Evolutionary conservation across 2,113 vertebrate species (phyloP), one percentile per base, ranked within the genome.

Genomic region (Fregetta grallaria): DNA sequence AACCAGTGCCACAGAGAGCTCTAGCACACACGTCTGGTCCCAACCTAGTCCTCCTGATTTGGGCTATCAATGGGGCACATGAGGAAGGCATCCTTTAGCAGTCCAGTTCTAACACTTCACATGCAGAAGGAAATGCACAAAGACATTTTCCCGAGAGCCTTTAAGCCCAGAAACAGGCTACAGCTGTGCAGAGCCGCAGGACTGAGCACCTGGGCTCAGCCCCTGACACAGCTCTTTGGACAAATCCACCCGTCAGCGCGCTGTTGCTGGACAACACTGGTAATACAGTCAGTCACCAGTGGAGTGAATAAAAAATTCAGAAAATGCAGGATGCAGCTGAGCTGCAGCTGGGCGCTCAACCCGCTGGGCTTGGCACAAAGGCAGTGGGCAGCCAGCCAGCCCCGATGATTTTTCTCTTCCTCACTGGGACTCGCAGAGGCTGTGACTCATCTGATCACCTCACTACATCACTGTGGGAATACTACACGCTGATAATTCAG

Each of bases 141-240:
- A 22, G 7, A 56, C 10, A 2, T 55, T 85, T 78, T 72, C 20
- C 18, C 0, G 3, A 23, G 26, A 63, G 38, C 6, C 20, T 40
- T 58, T 10, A 56, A 10, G 15, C 19, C n/a, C 45, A 66, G 29
- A 61, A 87, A 42, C 7, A 21, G 20, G 18, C 44, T n/a, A 4
- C 8, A 19, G 53, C 19, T 2, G 0, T n/a, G 49, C 26, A 1
- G 2, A 82, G 27, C 38, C 2, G 1, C 40, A 52, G 66, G 36
- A 36, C 11, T 3, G 16, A 77, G 47, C 0, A 0, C 19, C 21
- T 3, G 29, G 6, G 20, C 44, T 77, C 44, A 50, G 25, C 11
- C 27, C 1, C 0, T 23, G 32, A 17, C 36, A 2, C 0, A 0
- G 26, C 29, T n/a, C 58, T n/a, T 23, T 10, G 27, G 27, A 10